These are phyloP conservation scores for Sturmia bella DNA, from an alignment of 2,888 invertebrate genomes.

Conservation along the genomic window DNA sequence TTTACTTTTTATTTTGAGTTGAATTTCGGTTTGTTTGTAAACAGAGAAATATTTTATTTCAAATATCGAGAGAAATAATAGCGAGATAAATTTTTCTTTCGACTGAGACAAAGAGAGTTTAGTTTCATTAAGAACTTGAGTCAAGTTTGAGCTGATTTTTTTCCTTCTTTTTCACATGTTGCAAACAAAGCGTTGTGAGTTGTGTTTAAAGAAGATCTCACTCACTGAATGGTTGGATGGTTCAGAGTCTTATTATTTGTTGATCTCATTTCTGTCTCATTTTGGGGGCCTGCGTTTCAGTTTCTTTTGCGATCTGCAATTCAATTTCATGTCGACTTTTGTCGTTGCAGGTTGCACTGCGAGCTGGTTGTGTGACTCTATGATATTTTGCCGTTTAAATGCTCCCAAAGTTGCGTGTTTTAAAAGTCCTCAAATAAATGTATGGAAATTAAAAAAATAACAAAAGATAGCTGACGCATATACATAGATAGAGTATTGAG, in stretches of 20 bases:
- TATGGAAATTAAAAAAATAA: too few species aligned
- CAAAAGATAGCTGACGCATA: too few species aligned
- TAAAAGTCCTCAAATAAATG: too few species aligned
- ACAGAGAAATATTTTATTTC: conserved; percentile 54
- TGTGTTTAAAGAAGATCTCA: conserved; percentile 30
- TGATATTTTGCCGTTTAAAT: too few species aligned
- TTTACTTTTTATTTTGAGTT: conserved; percentile 69
- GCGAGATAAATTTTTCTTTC: background rate
- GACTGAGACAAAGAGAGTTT: conserved; percentile 21
- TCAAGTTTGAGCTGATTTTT: conserved; percentile 56
- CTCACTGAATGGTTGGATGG: conserved; percentile 34
- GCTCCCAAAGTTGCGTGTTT: too few species aligned
- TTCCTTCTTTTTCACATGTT: conserved; percentile 22
- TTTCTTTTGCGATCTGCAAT: background rate
- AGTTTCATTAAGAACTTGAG: background rate
- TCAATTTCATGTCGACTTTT: conserved; percentile 11
- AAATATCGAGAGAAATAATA: conserved; percentile 5
- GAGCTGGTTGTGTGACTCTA: too few species aligned
- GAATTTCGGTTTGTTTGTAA: conserved; percentile 65
- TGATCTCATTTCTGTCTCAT: conserved; percentile 14
- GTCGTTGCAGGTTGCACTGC: conserved; percentile 3
- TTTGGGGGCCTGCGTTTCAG: conserved; percentile 30
- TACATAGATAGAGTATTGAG: too few species aligned
- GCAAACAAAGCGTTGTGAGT: conserved; percentile 8
- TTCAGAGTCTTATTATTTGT: conserved; percentile 31